Evolutionary conservation across 2,888 invertebrate species (phyloP).

Genomic region (Corbicula japonica): DNA sequence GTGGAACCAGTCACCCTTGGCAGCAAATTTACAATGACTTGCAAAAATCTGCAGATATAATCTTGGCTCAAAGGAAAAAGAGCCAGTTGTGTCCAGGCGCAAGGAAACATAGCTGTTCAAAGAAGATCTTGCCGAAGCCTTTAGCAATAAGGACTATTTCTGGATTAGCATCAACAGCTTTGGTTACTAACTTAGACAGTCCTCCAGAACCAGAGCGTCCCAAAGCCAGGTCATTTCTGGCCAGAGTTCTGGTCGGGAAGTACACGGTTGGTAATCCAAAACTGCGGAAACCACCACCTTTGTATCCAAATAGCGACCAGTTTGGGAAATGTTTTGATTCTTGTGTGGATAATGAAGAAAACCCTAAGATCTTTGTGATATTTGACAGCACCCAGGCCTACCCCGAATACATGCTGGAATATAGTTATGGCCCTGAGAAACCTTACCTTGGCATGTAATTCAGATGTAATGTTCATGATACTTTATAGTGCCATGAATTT

Average conservation of each 20-base stretch:
- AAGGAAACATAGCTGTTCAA: background rate
- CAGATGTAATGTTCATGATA: no score
- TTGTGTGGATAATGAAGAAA: conserved; percentile 82
- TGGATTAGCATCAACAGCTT: conserved; percentile 39
- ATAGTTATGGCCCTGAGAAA: conserved; percentile 52
- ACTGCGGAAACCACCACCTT: conserved; percentile 80
- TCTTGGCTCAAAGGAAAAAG: conserved; percentile 5
- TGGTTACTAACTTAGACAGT: conserved; percentile 25
- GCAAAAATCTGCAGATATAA: background rate
- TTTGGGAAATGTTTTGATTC: conserved; percentile 83
- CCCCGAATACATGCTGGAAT: conserved; percentile 84
- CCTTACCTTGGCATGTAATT: no score
- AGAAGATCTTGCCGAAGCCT: conserved; percentile 43
- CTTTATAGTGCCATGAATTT: no score
- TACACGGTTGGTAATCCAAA: conserved; percentile 78
- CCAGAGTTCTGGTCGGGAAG: conserved; percentile 82
- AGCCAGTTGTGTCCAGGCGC: background rate
- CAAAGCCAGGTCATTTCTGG: conserved; percentile 79
- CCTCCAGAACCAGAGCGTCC: conserved; percentile 37
- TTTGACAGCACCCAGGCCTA: conserved; percentile 85
- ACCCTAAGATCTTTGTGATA: conserved; percentile 83
- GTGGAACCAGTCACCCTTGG: conserved; percentile 14
- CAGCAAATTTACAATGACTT: background rate
- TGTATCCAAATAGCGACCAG: conserved; percentile 75
- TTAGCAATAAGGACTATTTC: conserved; percentile 41